Conservation (phyloP, 2,888 invertebrate genomes). For the Athalia rosae region DNA sequence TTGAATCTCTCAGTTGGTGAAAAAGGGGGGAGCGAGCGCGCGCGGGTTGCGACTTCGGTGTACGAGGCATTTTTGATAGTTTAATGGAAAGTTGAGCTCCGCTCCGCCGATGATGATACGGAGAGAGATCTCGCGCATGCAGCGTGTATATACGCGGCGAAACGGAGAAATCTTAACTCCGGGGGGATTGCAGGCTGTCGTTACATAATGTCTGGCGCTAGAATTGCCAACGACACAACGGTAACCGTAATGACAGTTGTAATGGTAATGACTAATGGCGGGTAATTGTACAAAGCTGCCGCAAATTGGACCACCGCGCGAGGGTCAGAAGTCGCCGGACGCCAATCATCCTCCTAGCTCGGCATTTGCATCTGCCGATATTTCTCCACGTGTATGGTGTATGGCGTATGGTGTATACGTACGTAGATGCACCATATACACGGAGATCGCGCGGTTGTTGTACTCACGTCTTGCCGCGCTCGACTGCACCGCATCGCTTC, state of each 20-base stretch:
- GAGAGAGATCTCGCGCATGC: too few relatives aligned
- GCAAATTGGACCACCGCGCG: slow-evolving; percentile 73
- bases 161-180: too few relatives aligned
- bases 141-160: too few relatives aligned
- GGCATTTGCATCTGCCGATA: slow-evolving; percentile 65
- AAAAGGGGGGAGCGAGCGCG: too few relatives aligned
- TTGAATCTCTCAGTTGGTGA: too few relatives aligned
- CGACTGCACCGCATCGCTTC: not conserved
- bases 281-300: slow-evolving; percentile 72
- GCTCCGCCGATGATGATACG: too few relatives aligned
- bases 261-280: slow-evolving; percentile 64
- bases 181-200: too few relatives aligned
- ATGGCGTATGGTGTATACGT: not conserved
- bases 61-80: too few relatives aligned
- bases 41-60: too few relatives aligned
- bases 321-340: slow-evolving; percentile 65
- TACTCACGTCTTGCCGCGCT: not conserved
- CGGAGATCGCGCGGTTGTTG: not conserved
- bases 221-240: slow-evolving; percentile 9
- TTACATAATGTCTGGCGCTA: slow-evolving; percentile 39
- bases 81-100: too few relatives aligned
- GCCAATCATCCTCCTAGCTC: slow-evolving; percentile 65
- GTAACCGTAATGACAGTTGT: slow-evolving; percentile 41
- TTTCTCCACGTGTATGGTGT: slow-evolving; percentile 9
- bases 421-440: not conserved